Evolutionary conservation across 1,140 invertebrate species (phyloP).

Genomic region (Brachionus paranguensis): DNA sequence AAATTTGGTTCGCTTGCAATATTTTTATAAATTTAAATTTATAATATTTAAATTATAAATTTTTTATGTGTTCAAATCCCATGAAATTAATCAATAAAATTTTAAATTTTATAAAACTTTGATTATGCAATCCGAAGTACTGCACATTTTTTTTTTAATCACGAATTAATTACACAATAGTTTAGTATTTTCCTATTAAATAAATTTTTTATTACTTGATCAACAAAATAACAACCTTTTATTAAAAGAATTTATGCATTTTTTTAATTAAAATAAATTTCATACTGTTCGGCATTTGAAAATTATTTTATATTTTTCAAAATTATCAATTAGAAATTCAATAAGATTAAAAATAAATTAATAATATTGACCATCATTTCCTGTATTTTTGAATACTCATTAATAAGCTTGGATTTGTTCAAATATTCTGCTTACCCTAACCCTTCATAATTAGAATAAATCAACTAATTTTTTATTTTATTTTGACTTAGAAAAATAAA

Average conservation of each 20-base stretch:
- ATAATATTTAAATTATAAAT: background rate
- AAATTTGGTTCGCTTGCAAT: background rate
- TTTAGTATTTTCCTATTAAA: background rate
- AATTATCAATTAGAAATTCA: no score
- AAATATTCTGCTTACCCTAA: no score
- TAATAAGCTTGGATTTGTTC: no score
- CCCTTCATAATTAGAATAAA: no score
- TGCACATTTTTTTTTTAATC: background rate
- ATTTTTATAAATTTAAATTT: background rate
- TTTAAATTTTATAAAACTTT: background rate
- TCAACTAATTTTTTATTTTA: no score
- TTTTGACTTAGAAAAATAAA: no score
- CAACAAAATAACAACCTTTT: background rate
- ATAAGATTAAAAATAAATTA: no score
- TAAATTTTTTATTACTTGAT: background rate
- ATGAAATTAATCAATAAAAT: background rate
- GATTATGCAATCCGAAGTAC: background rate
- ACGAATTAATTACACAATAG: background rate
- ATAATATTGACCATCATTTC: no score
- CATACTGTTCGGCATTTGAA: no score
- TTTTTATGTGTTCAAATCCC: background rate
- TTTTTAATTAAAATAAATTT: background rate
- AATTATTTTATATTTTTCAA: no score
- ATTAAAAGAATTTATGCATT: background rate
- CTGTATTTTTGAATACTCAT: no score